Conservation (phyloP, 2,113 vertebrate species). For the Toxotes chatareus region DNA sequence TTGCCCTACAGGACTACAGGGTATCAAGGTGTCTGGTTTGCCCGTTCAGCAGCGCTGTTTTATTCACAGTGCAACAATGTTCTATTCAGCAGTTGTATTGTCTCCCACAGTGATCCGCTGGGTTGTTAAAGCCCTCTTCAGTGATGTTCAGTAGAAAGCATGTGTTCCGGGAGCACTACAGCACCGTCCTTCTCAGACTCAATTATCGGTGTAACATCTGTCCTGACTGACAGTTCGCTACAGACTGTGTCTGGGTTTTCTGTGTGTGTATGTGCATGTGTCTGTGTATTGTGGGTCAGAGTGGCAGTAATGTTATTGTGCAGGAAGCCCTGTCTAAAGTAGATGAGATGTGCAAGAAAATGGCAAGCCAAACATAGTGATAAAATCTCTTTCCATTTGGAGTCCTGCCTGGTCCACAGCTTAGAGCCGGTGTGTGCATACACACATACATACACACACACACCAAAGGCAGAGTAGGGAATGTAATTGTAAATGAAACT, state of each 20-base stretch:
- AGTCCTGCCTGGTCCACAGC: conserved; percentile 65
- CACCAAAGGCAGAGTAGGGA: conserved; percentile 32
- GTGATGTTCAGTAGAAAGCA: conserved; percentile 64
- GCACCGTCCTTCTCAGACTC: conserved; percentile 71
- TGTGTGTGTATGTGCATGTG: not conserved
- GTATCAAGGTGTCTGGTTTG: conserved; percentile 21
- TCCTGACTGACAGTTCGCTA: conserved; percentile 72
- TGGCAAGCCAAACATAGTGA: conserved; percentile 69
- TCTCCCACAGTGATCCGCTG: conserved; percentile 46
- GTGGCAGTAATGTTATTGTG: conserved; percentile 64
- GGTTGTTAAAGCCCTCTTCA: conserved; percentile 62
- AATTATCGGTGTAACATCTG: conserved; percentile 77
- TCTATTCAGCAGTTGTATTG: conserved; percentile 55
- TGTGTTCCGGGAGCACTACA: conserved; percentile 59
- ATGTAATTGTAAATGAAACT: conserved; percentile 71
- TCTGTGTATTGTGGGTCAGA: conserved; percentile 39
- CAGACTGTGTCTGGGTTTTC: conserved; percentile 32
- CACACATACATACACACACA: not conserved
- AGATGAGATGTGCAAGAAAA: conserved; percentile 78
- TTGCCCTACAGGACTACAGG: conserved; percentile 10
- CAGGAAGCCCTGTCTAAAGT: conserved; percentile 68
- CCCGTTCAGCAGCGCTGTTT: conserved; percentile 10
- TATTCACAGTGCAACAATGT: conserved; percentile 40
- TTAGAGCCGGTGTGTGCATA: conserved; percentile 51
- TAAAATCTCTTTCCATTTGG: conserved; percentile 80